Evolutionary conservation across 2,113 vertebrate species (phyloP).

Genomic region (Nothoprocta perdicaria): DNA sequence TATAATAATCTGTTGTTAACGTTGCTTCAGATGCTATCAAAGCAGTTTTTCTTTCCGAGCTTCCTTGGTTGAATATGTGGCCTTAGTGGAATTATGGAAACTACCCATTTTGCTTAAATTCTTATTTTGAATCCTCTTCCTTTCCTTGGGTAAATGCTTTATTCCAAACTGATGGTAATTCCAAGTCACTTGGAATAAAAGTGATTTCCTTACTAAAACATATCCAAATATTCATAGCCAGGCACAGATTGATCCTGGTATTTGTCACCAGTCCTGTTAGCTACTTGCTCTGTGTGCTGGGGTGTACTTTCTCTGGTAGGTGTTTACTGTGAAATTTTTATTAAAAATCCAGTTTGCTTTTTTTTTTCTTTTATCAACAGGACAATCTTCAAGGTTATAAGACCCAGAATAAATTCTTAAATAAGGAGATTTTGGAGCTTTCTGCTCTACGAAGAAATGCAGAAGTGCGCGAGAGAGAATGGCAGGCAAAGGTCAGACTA

Average conservation of each 20-base stretch:
- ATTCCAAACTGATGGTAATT: not conserved
- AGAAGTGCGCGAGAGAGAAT: conserved; percentile 87
- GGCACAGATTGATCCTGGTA: not conserved
- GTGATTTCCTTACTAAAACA: not conserved
- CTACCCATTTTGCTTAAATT: not conserved
- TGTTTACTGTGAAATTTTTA: not conserved
- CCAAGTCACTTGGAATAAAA: not conserved
- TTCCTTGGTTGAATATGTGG: not conserved
- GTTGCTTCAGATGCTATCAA: not conserved
- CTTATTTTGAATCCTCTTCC: not conserved
- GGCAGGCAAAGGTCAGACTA: conserved; percentile 89
- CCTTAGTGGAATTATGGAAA: not conserved
- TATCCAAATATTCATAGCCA: accelerated
- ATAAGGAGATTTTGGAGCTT: conserved; percentile 98
- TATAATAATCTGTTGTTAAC: not conserved
- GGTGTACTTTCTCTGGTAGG: not conserved
- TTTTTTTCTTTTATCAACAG: conserved; percentile 69
- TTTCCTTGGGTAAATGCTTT: not conserved
- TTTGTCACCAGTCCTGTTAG: not conserved
- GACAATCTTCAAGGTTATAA: conserved; percentile 96
- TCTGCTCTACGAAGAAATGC: conserved; percentile 90
- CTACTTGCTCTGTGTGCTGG: not conserved
- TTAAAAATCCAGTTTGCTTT: not conserved
- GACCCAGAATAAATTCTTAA: conserved; percentile 96
- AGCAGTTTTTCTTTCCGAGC: not conserved